These are phyloP conservation scores for Caenorhabditis uteleia DNA, from an alignment of 2,888 invertebrate genomes.

Conservation along the genomic window DNA sequence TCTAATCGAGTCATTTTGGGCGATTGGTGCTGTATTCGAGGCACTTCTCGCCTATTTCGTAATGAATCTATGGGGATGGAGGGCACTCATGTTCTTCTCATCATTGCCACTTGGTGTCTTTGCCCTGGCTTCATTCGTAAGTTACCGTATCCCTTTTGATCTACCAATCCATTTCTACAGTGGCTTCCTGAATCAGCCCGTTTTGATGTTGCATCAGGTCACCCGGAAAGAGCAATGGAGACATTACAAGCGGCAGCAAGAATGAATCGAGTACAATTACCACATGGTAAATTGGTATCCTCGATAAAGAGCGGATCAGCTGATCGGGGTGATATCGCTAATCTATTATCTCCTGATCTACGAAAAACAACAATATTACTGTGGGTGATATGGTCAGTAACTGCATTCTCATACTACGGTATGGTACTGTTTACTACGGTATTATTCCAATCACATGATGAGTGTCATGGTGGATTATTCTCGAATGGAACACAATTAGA, in stretches of 20 bases:
- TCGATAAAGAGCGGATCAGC: conserved; percentile 70
- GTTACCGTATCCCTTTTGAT: conserved; percentile 6
- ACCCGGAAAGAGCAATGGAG: conserved; percentile 83
- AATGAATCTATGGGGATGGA: conserved; percentile 89
- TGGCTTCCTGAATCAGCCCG: conserved; percentile 93
- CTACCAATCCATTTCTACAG: conserved; percentile 72
- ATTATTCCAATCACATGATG: conserved; percentile 78
- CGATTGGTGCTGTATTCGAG: conserved; percentile 90
- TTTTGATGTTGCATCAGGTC: conserved; percentile 85
- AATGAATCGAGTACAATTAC: conserved; percentile 87
- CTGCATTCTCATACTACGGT: conserved; percentile 94
- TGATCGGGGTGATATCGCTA: conserved; percentile 71
- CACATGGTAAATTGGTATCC: conserved; percentile 83
- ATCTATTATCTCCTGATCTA: conserved; percentile 79
- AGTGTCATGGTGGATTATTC: conserved; percentile 52
- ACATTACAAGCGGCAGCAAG: conserved; percentile 80
- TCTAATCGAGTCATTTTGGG: conserved; percentile 95
- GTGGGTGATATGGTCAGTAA: conserved; percentile 84
- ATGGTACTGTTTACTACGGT: conserved; percentile 93
- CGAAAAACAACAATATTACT: conserved; percentile 84
- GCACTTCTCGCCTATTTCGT: conserved; percentile 86
- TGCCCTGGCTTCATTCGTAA: conserved; percentile 65
- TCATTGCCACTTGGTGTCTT: conserved; percentile 86
- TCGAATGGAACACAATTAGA: conserved; percentile 48
- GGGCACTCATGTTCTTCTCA: conserved; percentile 89